Conservation (phyloP, 1,140 invertebrate species). For the Camponotus pennsylvanicus region DNA sequence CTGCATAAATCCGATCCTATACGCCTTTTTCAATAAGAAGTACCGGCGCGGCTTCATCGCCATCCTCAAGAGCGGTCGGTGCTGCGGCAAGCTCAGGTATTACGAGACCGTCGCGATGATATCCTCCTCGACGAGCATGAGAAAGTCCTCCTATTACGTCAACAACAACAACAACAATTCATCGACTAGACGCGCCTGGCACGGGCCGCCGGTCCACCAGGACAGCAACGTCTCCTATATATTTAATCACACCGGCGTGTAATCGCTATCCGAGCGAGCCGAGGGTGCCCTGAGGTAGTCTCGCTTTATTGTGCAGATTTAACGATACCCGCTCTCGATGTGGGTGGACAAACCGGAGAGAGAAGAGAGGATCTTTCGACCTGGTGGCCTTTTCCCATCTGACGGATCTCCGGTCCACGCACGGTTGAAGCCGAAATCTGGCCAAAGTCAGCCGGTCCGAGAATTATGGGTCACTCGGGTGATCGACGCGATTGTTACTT, state of each 20-base stretch:
- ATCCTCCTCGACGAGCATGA: slow-evolving; percentile 93
- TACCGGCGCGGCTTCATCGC: slow-evolving; percentile 97
- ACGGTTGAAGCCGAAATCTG: slow-evolving; percentile 49
- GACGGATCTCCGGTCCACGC: neutral
- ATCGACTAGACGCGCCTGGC: slow-evolving; percentile 86
- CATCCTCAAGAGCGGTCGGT: slow-evolving; percentile 93
- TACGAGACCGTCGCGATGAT: slow-evolving; percentile 94
- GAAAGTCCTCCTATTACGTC: slow-evolving; percentile 93
- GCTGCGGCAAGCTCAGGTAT: slow-evolving; percentile 93
- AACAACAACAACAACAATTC: slow-evolving; percentile 87
- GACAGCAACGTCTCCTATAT: slow-evolving; percentile 93
- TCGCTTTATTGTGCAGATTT: slow-evolving; percentile 27
- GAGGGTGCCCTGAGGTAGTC: neutral
- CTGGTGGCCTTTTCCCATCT: slow-evolving; percentile 22
- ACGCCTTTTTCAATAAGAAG: slow-evolving; percentile 99
- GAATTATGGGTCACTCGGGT: slow-evolving; percentile 66
- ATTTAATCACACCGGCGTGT: slow-evolving; percentile 88
- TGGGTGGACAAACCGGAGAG: slow-evolving; percentile 7
- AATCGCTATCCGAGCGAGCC: slow-evolving; percentile 65
- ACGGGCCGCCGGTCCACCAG: slow-evolving; percentile 88
- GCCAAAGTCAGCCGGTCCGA: slow-evolving; percentile 71
- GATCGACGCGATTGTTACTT: slow-evolving; percentile 75
- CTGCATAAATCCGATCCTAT: slow-evolving; percentile 99
- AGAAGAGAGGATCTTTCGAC: neutral
- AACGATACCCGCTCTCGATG: slow-evolving; percentile 13